A percentile compares a stretch with the other conserved stretches of the same genome.
These are phyloP conservation scores for Protomyctophum bolini DNA, from an alignment of 2,113 vertebrate genomes.

Conservation along the genomic window DNA sequence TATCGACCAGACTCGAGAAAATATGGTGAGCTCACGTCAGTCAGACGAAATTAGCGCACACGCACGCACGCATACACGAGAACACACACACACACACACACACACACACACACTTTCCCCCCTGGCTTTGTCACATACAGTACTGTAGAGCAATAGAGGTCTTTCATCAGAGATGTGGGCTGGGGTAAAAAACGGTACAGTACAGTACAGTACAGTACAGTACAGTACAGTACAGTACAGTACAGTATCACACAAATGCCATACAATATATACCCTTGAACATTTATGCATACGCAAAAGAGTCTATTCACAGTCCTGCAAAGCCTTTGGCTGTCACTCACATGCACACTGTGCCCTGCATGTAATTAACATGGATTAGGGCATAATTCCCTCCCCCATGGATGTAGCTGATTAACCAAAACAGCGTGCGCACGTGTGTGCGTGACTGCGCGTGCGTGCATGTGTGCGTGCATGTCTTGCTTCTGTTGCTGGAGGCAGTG, in stretches of 20 bases:
- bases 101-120: slow-evolving; percentile 11
- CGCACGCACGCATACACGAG: no score
- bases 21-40: no score
- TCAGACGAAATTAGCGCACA: no score
- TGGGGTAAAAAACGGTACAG: slow-evolving; percentile 20
- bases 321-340: slow-evolving; percentile 36
- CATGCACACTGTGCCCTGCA: slow-evolving; percentile 45
- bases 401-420: slow-evolving; percentile 51
- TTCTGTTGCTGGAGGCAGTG: no score
- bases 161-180: slow-evolving; percentile 45
- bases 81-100: slow-evolving; percentile 52
- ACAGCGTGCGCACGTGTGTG: neutral
- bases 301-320: slow-evolving; percentile 18
- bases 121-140: slow-evolving; percentile 16
- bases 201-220: neutral
- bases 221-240: no score
- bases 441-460: neutral
- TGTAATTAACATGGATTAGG: slow-evolving; percentile 70
- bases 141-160: slow-evolving; percentile 29
- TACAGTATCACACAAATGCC: no score
- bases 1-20: no score
- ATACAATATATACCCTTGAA: no score
- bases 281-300: no score
- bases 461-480: neutral
- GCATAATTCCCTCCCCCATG: slow-evolving; percentile 36